Conservation (phyloP, 2,888 invertebrate species). For the Lepetodrilus schrolli region DNA sequence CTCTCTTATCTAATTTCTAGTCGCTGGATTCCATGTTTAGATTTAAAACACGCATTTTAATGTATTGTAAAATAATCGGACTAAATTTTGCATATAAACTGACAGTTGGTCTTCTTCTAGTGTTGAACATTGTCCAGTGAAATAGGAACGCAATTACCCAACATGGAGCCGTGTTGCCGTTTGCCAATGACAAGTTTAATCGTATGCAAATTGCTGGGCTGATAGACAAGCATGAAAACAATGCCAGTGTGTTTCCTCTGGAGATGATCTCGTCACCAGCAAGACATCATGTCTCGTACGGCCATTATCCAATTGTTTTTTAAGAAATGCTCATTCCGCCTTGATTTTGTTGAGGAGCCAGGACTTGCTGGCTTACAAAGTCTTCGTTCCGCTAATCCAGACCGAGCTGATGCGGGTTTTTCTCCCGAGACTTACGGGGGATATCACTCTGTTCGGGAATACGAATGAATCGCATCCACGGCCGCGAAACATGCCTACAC, state of each 20-base stretch:
- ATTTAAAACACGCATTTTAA: too few relatives aligned
- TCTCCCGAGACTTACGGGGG: not conserved
- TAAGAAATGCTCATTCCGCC: not conserved
- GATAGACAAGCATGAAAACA: constrained; percentile 24
- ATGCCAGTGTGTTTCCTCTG: not conserved
- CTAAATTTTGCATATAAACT: too few relatives aligned
- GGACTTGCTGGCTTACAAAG: not conserved
- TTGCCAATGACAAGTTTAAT: constrained; percentile 7
- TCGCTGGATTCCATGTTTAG: too few relatives aligned
- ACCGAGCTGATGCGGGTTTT: not conserved
- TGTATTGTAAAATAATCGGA: too few relatives aligned
- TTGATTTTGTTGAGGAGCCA: not conserved
- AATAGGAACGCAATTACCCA: not conserved
- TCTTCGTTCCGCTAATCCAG: not conserved
- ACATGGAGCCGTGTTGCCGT: not conserved
- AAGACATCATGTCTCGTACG: constrained; percentile 4
- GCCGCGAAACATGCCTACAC: not conserved
- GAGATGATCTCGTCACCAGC: not conserved
- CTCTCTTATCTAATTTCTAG: too few relatives aligned
- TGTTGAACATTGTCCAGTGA: too few relatives aligned
- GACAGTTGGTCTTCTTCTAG: too few relatives aligned
- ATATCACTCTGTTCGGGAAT: not conserved
- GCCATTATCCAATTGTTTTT: constrained; percentile 17
- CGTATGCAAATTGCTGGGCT: constrained; percentile 1
- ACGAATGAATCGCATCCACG: not conserved